Evolutionary conservation across 2,797 vertebrate genomes (phyloP).

Genomic region (Anabas testudineus): DNA sequence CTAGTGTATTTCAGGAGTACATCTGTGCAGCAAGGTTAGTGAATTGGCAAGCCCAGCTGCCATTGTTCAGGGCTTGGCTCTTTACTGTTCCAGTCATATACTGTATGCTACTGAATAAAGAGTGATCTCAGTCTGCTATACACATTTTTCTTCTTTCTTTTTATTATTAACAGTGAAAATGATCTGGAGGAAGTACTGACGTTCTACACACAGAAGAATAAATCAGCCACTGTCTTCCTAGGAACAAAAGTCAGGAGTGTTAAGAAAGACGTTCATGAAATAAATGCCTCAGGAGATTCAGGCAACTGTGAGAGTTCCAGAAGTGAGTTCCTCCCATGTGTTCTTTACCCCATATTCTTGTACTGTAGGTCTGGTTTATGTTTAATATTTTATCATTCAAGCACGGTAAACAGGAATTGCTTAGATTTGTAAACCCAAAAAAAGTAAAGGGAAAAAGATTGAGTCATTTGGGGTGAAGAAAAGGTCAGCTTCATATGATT

Average conservation of each 20-base stretch:
- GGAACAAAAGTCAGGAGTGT: constrained; percentile 83
- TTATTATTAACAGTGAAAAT: constrained; percentile 86
- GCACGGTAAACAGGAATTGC: constrained; percentile 62
- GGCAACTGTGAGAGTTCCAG: constrained; percentile 70
- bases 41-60: constrained; percentile 20
- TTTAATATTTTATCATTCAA: constrained; percentile 60
- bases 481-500: constrained; percentile 74
- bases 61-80: constrained; percentile 41
- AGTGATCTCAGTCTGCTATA: constrained; percentile 49
- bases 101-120: constrained; percentile 35
- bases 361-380: constrained; percentile 54
- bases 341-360: constrained; percentile 16
- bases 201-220: constrained; percentile 95
- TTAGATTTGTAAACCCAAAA: constrained; percentile 52
- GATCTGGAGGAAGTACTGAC: constrained; percentile 96
- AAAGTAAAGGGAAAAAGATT: constrained; percentile 52
- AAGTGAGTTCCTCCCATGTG: constrained; percentile 80
- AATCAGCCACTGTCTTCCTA: constrained; percentile 92
- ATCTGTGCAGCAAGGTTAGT: constrained; percentile 90
- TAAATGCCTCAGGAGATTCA: constrained; percentile 65
- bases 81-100: constrained; percentile 15
- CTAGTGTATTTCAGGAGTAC: constrained; percentile 90
- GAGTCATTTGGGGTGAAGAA: constrained; percentile 66
- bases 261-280: constrained; percentile 70
- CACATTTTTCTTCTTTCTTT: constrained; percentile 50